Evolutionary conservation across 2,888 invertebrate species (phyloP).

Genomic region (Eupelmus urozonus): DNA sequence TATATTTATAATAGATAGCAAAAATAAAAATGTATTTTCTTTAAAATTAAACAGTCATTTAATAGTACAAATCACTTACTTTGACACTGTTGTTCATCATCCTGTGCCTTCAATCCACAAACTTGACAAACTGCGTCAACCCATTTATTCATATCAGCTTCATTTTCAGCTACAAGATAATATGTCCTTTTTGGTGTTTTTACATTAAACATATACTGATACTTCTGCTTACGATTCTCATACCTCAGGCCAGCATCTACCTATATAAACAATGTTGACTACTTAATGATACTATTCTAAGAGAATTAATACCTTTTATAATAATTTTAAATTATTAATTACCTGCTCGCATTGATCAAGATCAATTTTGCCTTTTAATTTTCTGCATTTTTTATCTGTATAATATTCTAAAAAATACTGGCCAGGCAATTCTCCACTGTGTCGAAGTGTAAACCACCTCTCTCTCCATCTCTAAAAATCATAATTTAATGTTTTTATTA

Average conservation of each 20-base stretch:
- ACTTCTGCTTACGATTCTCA: conserved; percentile 86
- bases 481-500: conserved; percentile 33
- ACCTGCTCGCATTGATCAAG: conserved; percentile 98
- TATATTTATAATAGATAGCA: neutral
- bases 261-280: conserved; percentile 73
- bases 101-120: conserved; percentile 89
- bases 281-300: neutral
- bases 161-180: conserved; percentile 94
- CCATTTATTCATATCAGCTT: conserved; percentile 96
- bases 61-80: conserved; percentile 64
- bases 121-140: conserved; percentile 95
- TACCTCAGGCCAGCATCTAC: conserved; percentile 92
- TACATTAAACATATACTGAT: conserved; percentile 92
- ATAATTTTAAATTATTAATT: conserved; percentile 58
- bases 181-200: conserved; percentile 93
- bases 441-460: conserved; percentile 95
- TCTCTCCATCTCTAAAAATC: conserved; percentile 95
- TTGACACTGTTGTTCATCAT: conserved; percentile 77
- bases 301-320: conserved; percentile 2
- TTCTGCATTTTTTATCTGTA: conserved; percentile 90
- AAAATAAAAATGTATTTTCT: neutral
- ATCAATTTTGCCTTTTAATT: conserved; percentile 93
- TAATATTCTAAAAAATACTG: conserved; percentile 97
- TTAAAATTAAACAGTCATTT: neutral
- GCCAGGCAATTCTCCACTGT: conserved; percentile 94